Evolutionary conservation across 2,113 vertebrate species (phyloP).

Genomic region (Pterophyllum scalare): DNA sequence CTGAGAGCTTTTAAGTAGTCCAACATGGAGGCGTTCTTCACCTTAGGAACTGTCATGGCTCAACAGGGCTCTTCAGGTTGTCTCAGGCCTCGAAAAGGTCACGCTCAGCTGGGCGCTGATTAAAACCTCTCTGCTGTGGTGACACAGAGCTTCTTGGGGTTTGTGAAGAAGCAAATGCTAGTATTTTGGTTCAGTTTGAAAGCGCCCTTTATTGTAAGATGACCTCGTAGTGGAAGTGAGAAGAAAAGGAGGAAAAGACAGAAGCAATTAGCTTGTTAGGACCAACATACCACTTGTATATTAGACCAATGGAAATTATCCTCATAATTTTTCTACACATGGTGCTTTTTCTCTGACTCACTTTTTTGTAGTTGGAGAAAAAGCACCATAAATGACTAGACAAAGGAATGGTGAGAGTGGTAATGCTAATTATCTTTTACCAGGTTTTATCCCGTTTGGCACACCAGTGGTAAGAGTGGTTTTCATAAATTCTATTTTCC

Average conservation of each 20-base stretch:
- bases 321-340: background rate
- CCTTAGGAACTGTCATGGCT: slow-evolving; percentile 61
- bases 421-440: slow-evolving; percentile 9
- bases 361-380: background rate
- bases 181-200: slow-evolving; percentile 64
- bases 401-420: background rate
- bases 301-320: background rate
- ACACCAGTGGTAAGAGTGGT: slow-evolving; percentile 89
- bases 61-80: slow-evolving; percentile 63
- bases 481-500: background rate
- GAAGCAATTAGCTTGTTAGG: background rate
- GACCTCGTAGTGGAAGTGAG: background rate
- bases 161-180: slow-evolving; percentile 39
- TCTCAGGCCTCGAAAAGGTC: slow-evolving; percentile 78
- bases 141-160: slow-evolving; percentile 50
- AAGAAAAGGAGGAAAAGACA: background rate
- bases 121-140: slow-evolving; percentile 69
- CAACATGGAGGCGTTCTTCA: slow-evolving; percentile 43
- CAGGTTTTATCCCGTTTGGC: slow-evolving; percentile 95
- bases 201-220: slow-evolving; percentile 52
- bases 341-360: background rate
- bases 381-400: background rate
- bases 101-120: slow-evolving; percentile 82
- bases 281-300: background rate
- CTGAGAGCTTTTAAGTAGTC: slow-evolving; percentile 66